These are phyloP conservation scores for Aproaerema taeniolella DNA, from an alignment of 2,888 invertebrate species.

Conservation along the genomic window DNA sequence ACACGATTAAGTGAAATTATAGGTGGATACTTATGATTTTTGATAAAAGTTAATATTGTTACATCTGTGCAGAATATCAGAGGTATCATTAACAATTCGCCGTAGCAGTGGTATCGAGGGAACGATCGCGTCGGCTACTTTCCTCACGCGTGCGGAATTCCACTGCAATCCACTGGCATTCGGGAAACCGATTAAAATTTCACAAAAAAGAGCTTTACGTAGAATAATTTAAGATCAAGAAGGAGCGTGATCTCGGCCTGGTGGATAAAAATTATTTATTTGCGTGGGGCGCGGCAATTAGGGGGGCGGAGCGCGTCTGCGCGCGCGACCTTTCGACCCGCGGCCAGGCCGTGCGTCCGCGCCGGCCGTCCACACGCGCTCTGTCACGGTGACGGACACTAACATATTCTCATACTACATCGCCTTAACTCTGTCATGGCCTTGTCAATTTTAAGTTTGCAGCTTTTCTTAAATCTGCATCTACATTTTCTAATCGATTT, in stretches of 20 bases:
- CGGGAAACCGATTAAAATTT: slow-evolving; percentile 60
- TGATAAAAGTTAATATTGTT: too few species aligned
- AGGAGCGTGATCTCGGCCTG: slow-evolving; percentile 58
- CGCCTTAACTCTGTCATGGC: slow-evolving; percentile 36
- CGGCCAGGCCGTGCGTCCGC: slow-evolving; percentile 30
- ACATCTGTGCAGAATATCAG: slow-evolving; percentile 37
- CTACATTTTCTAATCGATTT: too few species aligned
- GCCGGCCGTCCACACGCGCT: slow-evolving; percentile 35
- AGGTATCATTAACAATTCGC: slow-evolving; percentile 65
- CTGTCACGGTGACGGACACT: slow-evolving; percentile 45
- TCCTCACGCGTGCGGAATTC: slow-evolving; percentile 36
- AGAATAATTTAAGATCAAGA: slow-evolving; percentile 68
- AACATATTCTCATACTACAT: slow-evolving; percentile 55
- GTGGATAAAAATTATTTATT: slow-evolving; percentile 75
- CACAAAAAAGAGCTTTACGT: slow-evolving; percentile 58
- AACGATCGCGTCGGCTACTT: slow-evolving; percentile 40
- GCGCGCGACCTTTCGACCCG: slow-evolving; percentile 67
- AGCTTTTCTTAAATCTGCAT: too few species aligned
- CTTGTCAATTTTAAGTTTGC: too few species aligned
- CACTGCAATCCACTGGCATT: slow-evolving; percentile 28
- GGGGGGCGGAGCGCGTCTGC: slow-evolving; percentile 69
- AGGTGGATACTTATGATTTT: too few species aligned
- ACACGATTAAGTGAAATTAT: too few species aligned
- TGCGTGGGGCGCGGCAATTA: slow-evolving; percentile 76
- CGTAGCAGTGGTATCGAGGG: slow-evolving; percentile 44